Base-by-base conservation (phyloP, 1,140 invertebrate genomes). In the Luehdorfia chinensis region DNA sequence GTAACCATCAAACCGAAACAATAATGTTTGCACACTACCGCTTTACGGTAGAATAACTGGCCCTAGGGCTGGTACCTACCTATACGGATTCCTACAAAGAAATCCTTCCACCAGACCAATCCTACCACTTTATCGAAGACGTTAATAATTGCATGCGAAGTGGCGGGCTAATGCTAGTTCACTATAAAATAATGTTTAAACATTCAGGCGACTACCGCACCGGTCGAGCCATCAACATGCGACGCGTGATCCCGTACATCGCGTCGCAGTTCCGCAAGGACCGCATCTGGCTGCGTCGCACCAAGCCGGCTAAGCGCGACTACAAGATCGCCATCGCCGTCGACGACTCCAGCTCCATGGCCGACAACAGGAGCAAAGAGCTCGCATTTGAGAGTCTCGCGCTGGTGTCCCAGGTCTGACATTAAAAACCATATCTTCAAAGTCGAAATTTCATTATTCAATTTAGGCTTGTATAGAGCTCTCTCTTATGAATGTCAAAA, bases 251-350 rank as follows among this genome's bases (percentile, higher is more conserved):
- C 70, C 95, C 97, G 0, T 99, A 99, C 80, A 98, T 99, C 65
- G 98, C 98, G 4, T 99, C 97, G 66, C 94, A 99, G 77, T 99
- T 99, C 84, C 91, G 97, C 21, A 99, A 99, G 75, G 98, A 99
- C 73, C 98, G 98, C 78, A 99, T 99, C 68, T 99, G 98, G 98
- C 68, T 99, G 56, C 88, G 98, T 32, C 87, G 98, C 33, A 99
- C 96, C 0, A 97, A 98, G 84, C 97, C 97, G 0, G 97, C 95
- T 0, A 97, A 98, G 75, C 89, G 98, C 41, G 93, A 99, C 58
- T 99, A 99, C 87, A 97, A 99, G 79, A 97, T 99, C 23, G 91
- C 97, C 16, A 88, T 99, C 7, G 98, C 98, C 1, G 92, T 99
- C 4, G 98, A 99, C 85, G 97, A 99, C 84, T 99, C 98, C 0